These are phyloP conservation scores for Papilio demoleus DNA, from an alignment of 2,888 invertebrate genomes.

Conservation along the genomic window DNA sequence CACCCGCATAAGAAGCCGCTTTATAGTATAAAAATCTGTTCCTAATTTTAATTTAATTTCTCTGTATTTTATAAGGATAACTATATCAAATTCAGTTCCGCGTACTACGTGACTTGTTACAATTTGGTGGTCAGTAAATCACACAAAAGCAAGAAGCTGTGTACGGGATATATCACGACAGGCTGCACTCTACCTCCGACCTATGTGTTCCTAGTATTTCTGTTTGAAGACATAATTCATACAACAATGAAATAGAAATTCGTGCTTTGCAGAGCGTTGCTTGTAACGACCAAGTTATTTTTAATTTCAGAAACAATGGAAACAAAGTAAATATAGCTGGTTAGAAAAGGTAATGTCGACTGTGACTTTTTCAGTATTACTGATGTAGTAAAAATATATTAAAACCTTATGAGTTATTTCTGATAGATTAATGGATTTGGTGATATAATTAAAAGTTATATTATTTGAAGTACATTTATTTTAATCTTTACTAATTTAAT, in stretches of 20 bases:
- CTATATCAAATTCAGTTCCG: not conserved
- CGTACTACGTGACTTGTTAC: not conserved
- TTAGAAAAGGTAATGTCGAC: not conserved
- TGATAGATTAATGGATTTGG: not conserved
- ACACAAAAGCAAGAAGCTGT: slow-evolving; percentile 19
- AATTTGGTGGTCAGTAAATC: slow-evolving; percentile 12
- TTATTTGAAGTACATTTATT: too few relatives aligned
- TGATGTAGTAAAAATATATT: not conserved
- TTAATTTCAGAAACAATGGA: slow-evolving; percentile 15
- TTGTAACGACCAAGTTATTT: slow-evolving; percentile 16
- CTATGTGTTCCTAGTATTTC: slow-evolving; percentile 28
- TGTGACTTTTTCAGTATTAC: not conserved
- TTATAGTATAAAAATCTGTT: too few relatives aligned
- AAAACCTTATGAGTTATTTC: not conserved
- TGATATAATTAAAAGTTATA: not conserved
- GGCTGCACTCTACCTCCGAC: slow-evolving; percentile 14
- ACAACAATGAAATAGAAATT: slow-evolving; percentile 29
- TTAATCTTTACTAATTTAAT: too few relatives aligned
- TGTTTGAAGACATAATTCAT: slow-evolving; percentile 35
- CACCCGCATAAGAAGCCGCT: too few relatives aligned
- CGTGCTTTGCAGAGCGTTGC: slow-evolving; percentile 29
- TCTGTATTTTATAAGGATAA: not conserved
- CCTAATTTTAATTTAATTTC: not conserved
- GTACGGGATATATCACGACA: slow-evolving; percentile 21
- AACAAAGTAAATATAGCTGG: not conserved